Evolutionary conservation across 2,888 invertebrate species (phyloP).

Genomic region (Dorcus parallelipipedus): DNA sequence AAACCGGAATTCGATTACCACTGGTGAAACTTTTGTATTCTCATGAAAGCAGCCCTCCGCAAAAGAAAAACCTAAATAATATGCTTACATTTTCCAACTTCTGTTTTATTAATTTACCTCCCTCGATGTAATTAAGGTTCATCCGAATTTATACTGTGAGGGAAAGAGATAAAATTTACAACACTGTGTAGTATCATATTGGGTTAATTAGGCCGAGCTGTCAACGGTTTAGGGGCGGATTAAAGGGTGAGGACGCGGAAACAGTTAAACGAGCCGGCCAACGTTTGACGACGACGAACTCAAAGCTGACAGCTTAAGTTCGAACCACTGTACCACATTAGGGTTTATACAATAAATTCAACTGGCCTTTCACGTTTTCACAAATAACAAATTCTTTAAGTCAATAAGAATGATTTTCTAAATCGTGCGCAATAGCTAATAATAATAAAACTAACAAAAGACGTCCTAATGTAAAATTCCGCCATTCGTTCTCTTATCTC

Average conservation of each 20-base stretch:
- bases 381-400: too few species aligned
- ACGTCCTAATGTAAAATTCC: too few species aligned
- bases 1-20: too few species aligned
- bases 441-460: too few species aligned
- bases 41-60: too few species aligned
- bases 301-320: background rate
- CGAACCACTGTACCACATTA: background rate
- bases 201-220: conserved; percentile 1
- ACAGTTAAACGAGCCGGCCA: conserved; percentile 27
- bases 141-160: background rate
- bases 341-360: background rate
- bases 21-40: too few species aligned
- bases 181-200: background rate
- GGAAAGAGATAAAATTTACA: background rate
- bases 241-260: conserved; percentile 14
- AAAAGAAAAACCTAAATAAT: too few species aligned
- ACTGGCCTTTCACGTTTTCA: background rate
- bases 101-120: background rate
- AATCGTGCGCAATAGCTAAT: too few species aligned
- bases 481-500: too few species aligned
- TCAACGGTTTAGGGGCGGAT: conserved; percentile 1
- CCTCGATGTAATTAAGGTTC: background rate
- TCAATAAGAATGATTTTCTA: too few species aligned
- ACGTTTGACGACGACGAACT: conserved; percentile 23
- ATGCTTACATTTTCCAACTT: too few species aligned